Percentiles rank a stretch among this genome's conserved stretches.
Conservation (phyloP, 37 sponge, comb jelly and placozoan genomes). For the Geodia barretti region DNA sequence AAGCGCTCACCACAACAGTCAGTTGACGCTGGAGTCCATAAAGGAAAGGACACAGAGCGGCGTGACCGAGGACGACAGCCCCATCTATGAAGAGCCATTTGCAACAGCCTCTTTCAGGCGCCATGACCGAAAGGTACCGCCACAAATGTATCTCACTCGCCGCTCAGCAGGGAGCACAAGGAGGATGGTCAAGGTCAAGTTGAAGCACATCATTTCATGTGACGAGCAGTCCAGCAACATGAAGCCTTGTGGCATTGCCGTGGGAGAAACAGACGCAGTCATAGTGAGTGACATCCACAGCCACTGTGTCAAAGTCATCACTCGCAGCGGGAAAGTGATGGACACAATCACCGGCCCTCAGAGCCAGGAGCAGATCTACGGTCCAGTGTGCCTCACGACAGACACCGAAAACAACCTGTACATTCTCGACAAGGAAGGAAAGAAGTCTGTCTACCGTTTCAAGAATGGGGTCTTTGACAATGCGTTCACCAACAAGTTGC, state of each 20-base stretch:
- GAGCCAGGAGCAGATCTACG: slow-evolving; percentile 6
- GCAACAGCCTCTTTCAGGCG: too few relatives aligned
- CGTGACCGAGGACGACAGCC: background rate
- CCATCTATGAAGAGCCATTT: background rate
- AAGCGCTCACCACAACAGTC: background rate
- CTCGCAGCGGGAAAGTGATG: slow-evolving; percentile 33
- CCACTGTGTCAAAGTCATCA: slow-evolving; percentile 33
- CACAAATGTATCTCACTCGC: background rate
- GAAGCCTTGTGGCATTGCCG: slow-evolving; percentile 37
- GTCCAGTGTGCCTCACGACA: slow-evolving; percentile 13
- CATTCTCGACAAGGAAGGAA: slow-evolving; percentile 23
- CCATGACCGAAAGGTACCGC: too few relatives aligned
- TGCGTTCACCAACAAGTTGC: background rate
- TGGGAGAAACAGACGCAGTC: slow-evolving; percentile 27
- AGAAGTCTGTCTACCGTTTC: slow-evolving; percentile 14
- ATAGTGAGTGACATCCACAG: slow-evolving; percentile 28
- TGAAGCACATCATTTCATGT: background rate
- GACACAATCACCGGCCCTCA: slow-evolving; percentile 21
- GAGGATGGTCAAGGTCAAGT: background rate
- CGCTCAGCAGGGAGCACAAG: background rate
- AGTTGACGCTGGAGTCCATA: background rate
- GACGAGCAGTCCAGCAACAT: background rate
- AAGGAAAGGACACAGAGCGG: too few relatives aligned
- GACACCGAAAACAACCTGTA: slow-evolving; percentile 7
- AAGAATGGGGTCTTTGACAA: slow-evolving; percentile 8